phyloP scores from a whole-genome alignment of 2,113 vertebrate genomes.

The Indri indri region DNA sequence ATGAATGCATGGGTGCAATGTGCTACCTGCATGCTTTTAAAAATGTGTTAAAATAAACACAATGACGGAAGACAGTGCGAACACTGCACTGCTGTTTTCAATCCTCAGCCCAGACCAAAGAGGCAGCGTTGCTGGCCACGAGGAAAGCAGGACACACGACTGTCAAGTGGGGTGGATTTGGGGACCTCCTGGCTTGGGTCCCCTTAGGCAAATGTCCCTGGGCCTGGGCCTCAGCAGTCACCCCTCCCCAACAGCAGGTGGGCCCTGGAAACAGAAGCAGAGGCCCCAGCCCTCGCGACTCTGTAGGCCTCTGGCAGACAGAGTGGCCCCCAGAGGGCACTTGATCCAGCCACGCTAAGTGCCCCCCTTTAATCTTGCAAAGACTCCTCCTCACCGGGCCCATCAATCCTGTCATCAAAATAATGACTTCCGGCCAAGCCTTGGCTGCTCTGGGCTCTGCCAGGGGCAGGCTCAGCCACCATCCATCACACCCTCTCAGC shows the following conservation, averaged over 20 bases:
- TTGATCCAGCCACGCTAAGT: neutral
- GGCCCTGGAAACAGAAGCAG: neutral
- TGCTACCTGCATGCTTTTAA: neutral
- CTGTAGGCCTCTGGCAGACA: neutral
- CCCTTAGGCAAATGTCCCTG: neutral
- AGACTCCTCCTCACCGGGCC: neutral
- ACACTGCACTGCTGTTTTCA: rapidly evolving
- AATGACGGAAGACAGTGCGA: neutral
- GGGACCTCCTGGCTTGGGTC: neutral
- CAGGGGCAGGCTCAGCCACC: neutral
- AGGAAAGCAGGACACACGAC: neutral
- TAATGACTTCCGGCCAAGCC: neutral
- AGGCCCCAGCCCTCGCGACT: rapidly evolving
- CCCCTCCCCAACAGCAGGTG: neutral
- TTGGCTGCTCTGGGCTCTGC: neutral
- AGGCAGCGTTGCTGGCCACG: rapidly evolving
- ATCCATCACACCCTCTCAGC: neutral
- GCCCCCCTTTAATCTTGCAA: neutral
- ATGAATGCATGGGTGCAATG: neutral
- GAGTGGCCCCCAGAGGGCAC: neutral
- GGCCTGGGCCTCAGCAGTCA: neutral
- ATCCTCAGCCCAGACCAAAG: neutral
- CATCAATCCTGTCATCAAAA: neutral
- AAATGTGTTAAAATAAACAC: neutral
- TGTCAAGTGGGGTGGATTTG: neutral